Base-by-base conservation (phyloP, 2,888 invertebrate species). In the Dasypogon diadema region DNA sequence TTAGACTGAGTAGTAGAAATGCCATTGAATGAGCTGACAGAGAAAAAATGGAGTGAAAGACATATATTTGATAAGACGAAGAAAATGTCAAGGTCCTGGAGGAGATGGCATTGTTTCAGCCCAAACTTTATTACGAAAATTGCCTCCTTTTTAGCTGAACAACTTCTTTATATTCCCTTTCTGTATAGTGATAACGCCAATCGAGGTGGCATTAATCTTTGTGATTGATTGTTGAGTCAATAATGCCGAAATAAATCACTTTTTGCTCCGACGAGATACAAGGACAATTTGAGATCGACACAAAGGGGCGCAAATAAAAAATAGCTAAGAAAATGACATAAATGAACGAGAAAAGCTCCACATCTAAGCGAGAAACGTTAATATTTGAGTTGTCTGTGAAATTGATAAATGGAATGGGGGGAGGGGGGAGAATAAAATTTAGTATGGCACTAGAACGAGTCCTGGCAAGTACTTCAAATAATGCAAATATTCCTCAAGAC, bases 181-280 rank as follows among this genome's bases (percentile, higher is more conserved):
- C 14, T 34, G 21, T 21, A n/a, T 22, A 48, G 48, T 68, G 65
- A 68, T 68, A 74, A 74, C 58, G 58, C 60, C 74, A 74, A 60
- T 37, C 46, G 46, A 74, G 58, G 58, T 60, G 37, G 74, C 74
- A 74, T 74, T 74, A 74, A 74, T 74, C 74, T 74, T 74, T 60
- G 58, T 74, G 74, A 74, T 74, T 74, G 74, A 74, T 74, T 74
- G 74, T 74, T 74, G 74, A 74, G 74, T 74, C 74, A 74, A 74
- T 74, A 74, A 74, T 74, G 74, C 60, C 30, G 58, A 74, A 74
- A 74, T 74, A 74, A 74, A 74, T 74, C 74, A 74, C 74, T 68
- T 68, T 42, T 68, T 48, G 48, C 65, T n/a, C n/a, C 14, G 16
- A 5, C 24, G 48, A 22, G 34, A 26, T 48, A 68, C 48, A 48